Evolutionary conservation across 2,888 invertebrate genomes (phyloP).

Genomic region (Agonum fuliginosum): DNA sequence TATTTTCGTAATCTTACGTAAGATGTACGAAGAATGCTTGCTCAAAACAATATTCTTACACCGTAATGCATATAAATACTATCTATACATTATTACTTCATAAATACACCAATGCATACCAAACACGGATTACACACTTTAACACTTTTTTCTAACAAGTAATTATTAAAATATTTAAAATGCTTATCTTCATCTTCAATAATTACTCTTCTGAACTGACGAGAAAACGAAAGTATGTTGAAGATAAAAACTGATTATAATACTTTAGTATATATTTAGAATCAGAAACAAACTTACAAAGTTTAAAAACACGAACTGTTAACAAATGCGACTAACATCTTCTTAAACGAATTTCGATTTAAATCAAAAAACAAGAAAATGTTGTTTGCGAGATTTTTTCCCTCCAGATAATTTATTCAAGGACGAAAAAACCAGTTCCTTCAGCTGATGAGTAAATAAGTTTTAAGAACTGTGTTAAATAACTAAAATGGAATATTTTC

Average conservation of each 20-base stretch:
- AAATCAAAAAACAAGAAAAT: slow-evolving; percentile 54
- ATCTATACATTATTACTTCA: slow-evolving; percentile 36
- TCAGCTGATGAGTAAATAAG: slow-evolving; percentile 49
- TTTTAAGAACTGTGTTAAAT: slow-evolving; percentile 38
- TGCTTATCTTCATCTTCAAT: neutral
- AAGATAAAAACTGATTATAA: neutral
- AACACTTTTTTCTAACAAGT: slow-evolving; percentile 26
- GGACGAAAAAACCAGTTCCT: slow-evolving; percentile 43
- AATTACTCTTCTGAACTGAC: too few relatives aligned
- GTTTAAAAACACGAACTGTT: neutral
- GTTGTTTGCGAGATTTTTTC: slow-evolving; percentile 51
- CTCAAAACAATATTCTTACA: slow-evolving; percentile 19
- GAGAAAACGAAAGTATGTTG: slow-evolving; percentile 6
- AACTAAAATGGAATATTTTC: slow-evolving; percentile 38
- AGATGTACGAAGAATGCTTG: slow-evolving; percentile 2
- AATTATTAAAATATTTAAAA: slow-evolving; percentile 11
- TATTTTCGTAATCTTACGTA: slow-evolving; percentile 42
- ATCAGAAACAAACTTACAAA: too few relatives aligned
- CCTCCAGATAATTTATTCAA: slow-evolving; percentile 39
- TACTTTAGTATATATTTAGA: neutral
- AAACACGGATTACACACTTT: slow-evolving; percentile 14
- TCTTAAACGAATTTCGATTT: slow-evolving; percentile 49
- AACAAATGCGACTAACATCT: slow-evolving; percentile 24
- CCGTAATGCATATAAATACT: slow-evolving; percentile 33
- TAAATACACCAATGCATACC: slow-evolving; percentile 7